A percentile compares a stretch with the other conserved stretches of the same genome.
Evolutionary conservation across 2,888 invertebrate species (phyloP).

Genomic region (Aphodius granarius): DNA sequence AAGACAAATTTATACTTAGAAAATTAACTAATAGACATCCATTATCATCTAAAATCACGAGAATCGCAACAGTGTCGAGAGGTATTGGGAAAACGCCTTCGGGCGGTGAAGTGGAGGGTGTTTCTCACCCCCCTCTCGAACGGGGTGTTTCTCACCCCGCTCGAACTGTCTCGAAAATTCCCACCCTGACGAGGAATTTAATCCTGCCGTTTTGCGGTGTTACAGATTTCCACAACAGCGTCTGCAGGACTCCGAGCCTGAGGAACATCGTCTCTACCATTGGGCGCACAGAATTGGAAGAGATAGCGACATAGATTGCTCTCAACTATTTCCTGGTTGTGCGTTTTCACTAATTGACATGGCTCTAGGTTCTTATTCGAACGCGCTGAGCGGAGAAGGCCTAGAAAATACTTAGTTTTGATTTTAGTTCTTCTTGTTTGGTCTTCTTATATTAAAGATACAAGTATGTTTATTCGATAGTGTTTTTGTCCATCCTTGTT

Average conservation of each 20-base stretch:
- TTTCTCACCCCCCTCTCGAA: background rate
- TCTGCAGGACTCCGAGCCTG: conserved; percentile 64
- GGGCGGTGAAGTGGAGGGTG: background rate
- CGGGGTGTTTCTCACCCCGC: no score
- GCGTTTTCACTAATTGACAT: conserved; percentile 72
- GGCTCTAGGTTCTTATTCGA: conserved; percentile 60
- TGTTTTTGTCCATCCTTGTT: no score
- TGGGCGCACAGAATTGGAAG: conserved; percentile 62
- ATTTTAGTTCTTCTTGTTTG: no score
- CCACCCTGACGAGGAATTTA: conserved; percentile 2
- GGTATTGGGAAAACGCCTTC: background rate
- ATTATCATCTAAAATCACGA: no score
- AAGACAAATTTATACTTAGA: background rate
- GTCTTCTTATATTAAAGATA: no score
- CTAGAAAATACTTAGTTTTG: background rate
- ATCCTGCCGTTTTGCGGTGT: conserved; percentile 2
- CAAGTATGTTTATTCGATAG: no score
- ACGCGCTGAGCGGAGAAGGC: background rate
- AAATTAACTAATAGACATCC: no score
- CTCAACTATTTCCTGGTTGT: conserved; percentile 61
- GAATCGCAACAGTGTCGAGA: background rate
- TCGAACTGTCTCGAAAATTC: background rate
- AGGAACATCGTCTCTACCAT: conserved; percentile 67
- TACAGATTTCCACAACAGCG: conserved; percentile 67
- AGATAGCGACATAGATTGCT: conserved; percentile 56